Base-by-base conservation (phyloP, 2,888 invertebrate genomes). In the Apodemia mormo region DNA sequence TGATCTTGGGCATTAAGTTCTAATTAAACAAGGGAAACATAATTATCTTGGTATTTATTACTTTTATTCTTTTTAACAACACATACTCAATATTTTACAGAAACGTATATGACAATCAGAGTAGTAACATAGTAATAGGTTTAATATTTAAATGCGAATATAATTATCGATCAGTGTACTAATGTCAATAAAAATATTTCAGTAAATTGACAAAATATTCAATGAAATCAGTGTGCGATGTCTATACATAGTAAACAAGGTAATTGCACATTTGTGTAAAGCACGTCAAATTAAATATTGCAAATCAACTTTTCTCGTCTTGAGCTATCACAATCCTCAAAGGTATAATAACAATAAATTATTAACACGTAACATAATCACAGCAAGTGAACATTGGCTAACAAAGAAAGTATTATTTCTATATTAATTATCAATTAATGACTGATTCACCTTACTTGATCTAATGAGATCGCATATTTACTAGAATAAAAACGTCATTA, bases 1-100 rank as follows among this genome's bases (percentile, higher is more conserved):
- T 43, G 43, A 9, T 43, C 0, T 8, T 40, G 40, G 8, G 3
- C 1, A 12, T 3, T 45, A 12, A 58, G 58, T 8, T 52, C 9
- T 22, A 30, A 69, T 69, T 37, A 68, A 71, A 70, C 79, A 74
- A 73, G 82, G 80, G 80, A 79, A 76, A 67, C 77, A 74, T 80
- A 75, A 80, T 84, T 85, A 85, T 87, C 79, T 88, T 86, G 81
- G 85, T 89, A 92, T 92, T 92, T 90, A 90, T 92, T 92, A 90
- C 86, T 92, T 93, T 93, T 91, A 92, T 93, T 93, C 89, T 93
- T 89, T 93, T 93, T 91, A 94, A 94, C 94, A 94, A 94, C 94
- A 94, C 94, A 94, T 94, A 94, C 89, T 93, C 92, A 91, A 92
- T 93, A 93, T 91, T 89, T 93, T 94, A 94, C 94, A 94, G 93